These are phyloP conservation scores for Aspidapion aeneum DNA, from an alignment of 2,888 invertebrate genomes.

Conservation along the genomic window DNA sequence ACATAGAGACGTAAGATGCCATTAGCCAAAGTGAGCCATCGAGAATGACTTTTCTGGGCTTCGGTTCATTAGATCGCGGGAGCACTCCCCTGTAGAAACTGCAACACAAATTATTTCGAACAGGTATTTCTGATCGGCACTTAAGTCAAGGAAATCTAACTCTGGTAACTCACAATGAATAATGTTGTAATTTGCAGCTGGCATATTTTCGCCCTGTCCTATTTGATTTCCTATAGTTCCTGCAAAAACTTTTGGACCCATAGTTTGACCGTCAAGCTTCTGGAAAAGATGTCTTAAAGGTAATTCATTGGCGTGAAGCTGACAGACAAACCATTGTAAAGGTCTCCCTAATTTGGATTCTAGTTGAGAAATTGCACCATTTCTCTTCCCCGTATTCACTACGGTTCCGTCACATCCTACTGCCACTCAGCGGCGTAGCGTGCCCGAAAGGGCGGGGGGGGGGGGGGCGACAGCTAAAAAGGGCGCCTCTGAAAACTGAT, in stretches of 20 bases:
- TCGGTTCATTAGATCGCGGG: slow-evolving; percentile 6
- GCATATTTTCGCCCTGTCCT: slow-evolving; percentile 4
- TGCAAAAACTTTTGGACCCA: slow-evolving; percentile 10
- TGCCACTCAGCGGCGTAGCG: too few relatives aligned
- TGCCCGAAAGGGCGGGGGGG: too few relatives aligned
- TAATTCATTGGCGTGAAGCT: slow-evolving; percentile 19
- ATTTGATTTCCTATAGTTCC: slow-evolving; percentile 5
- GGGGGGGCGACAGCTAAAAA: too few relatives aligned
- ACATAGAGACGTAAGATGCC: slow-evolving; percentile 14
- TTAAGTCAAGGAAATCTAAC: too few relatives aligned
- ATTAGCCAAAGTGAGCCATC: slow-evolving; percentile 15
- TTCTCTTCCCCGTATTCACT: slow-evolving; percentile 27
- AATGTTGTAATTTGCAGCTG: slow-evolving; percentile 7
- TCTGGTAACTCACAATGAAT: too few relatives aligned
- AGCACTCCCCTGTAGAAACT: slow-evolving; percentile 5
- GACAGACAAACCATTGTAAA: slow-evolving; percentile 28
- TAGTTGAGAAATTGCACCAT: slow-evolving; percentile 27
- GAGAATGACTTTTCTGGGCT: slow-evolving; percentile 7
- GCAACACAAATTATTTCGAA: slow-evolving; percentile 11
- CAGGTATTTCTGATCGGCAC: slow-evolving; percentile 13
- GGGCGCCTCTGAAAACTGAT: too few relatives aligned
- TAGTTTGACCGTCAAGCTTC: slow-evolving; percentile 17
- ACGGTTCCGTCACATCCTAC: slow-evolving; percentile 32
- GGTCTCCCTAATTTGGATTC: slow-evolving; percentile 24
- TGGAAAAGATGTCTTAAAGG: slow-evolving; percentile 15